A percentile compares a stretch with the other conserved stretches of the same genome.
Conservation (phyloP, 2,888 invertebrate species). For the Bembecia ichneumoniformis region DNA sequence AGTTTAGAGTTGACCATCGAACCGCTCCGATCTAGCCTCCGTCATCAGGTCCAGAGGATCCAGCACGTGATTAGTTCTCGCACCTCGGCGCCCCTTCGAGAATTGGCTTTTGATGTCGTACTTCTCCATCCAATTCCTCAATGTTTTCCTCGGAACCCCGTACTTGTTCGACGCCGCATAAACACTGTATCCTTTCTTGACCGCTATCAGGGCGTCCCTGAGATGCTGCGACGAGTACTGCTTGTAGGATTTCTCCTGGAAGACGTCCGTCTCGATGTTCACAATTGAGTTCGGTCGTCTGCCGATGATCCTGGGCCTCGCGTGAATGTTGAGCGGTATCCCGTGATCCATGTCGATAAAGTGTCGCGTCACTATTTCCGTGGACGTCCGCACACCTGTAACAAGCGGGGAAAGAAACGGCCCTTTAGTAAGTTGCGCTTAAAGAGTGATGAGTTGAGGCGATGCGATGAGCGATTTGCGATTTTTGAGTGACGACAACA, state of each 20-base stretch:
- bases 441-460: not conserved
- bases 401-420: conserved; percentile 63
- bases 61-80: conserved; percentile 36
- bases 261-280: conserved; percentile 62
- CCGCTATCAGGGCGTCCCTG: conserved; percentile 61
- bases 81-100: conserved; percentile 59
- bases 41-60: conserved; percentile 55
- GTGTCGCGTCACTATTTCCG: conserved; percentile 63
- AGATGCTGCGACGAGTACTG: conserved; percentile 67
- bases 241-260: conserved; percentile 66
- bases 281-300: conserved; percentile 57
- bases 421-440: conserved; percentile 17
- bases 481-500: not conserved
- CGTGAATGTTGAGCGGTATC: conserved; percentile 57
- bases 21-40: conserved; percentile 42
- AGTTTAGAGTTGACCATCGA: conserved; percentile 24
- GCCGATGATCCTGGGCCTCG: conserved; percentile 55
- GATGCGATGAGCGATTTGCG: not conserved
- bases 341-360: conserved; percentile 64
- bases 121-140: conserved; percentile 73
- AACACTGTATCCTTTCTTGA: conserved; percentile 68
- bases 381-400: conserved; percentile 63
- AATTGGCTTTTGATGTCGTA: conserved; percentile 70
- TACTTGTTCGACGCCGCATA: conserved; percentile 71
- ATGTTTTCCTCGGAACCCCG: conserved; percentile 68